Evolutionary conservation across 2,797 vertebrate genomes (phyloP).

Genomic region (Scolopax bukidnonensis): DNA sequence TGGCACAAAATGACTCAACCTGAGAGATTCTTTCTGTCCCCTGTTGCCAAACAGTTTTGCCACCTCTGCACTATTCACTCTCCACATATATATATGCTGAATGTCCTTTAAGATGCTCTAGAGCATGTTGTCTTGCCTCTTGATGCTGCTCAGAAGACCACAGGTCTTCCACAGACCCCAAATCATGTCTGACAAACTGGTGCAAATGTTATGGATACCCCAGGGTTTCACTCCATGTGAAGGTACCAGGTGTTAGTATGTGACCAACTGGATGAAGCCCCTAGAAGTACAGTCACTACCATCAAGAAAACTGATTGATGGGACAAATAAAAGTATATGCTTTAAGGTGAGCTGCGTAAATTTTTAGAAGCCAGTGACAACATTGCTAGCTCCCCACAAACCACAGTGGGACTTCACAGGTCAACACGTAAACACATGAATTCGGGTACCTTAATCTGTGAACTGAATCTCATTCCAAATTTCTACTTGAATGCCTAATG

Average conservation of each 20-base stretch:
- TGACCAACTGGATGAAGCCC: not conserved
- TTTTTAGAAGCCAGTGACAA: not conserved
- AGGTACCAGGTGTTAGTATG: not conserved
- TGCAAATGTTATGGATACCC: not conserved
- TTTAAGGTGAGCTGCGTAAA: not conserved
- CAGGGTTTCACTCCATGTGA: not conserved
- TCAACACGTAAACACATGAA: not conserved
- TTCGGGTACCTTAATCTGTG: not conserved
- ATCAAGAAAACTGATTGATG: not conserved
- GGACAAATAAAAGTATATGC: not conserved
- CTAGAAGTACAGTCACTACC: not conserved
- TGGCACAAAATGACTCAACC: not conserved
- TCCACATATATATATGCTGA: not conserved
- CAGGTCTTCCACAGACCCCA: not conserved
- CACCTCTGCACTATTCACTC: not conserved
- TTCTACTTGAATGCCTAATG: conserved; percentile 24
- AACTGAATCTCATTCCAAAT: conserved; percentile 18
- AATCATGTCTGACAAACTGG: not conserved
- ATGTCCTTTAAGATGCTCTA: not conserved
- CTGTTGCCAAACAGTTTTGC: not conserved
- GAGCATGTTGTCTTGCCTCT: not conserved
- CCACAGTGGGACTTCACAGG: not conserved
- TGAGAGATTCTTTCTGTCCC: not conserved
- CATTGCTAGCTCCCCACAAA: not conserved
- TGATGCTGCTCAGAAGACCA: not conserved